Percentiles rank a stretch among this genome's conserved stretches.
Evolutionary conservation across 2,797 vertebrate species (phyloP).

Genomic region (Brotula barbata): DNA sequence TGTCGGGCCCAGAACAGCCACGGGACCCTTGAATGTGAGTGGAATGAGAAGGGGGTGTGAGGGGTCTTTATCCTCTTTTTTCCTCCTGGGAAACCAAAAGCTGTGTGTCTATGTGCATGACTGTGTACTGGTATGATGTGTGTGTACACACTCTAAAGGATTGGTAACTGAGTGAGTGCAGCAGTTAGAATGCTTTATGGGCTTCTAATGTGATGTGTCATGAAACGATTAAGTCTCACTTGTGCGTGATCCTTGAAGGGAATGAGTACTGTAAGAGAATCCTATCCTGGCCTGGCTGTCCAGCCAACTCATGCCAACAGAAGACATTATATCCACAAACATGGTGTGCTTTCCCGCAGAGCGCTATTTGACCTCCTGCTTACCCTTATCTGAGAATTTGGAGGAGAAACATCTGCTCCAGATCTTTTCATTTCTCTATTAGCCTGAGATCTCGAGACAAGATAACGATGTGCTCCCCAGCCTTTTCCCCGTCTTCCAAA

Average conservation of each 20-base stretch:
- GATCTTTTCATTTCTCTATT: conserved; percentile 54
- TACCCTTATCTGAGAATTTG: conserved; percentile 33
- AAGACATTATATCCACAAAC: conserved; percentile 57
- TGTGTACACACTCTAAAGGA: conserved; percentile 7
- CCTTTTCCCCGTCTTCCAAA: conserved; percentile 55
- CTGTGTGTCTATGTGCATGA: conserved; percentile 27
- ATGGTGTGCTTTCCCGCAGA: conserved; percentile 46
- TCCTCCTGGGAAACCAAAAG: conserved; percentile 34
- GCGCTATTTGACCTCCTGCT: conserved; percentile 52
- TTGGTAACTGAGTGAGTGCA: background rate
- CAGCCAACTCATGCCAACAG: conserved; percentile 37
- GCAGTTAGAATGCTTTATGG: no score
- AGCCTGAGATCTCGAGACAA: conserved; percentile 49
- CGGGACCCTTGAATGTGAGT: conserved; percentile 34
- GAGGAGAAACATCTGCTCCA: conserved; percentile 57
- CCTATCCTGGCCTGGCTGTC: no score
- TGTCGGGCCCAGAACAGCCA: conserved; percentile 49
- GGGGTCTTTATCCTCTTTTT: conserved; percentile 51
- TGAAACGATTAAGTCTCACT: conserved; percentile 34
- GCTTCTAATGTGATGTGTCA: conserved; percentile 48
- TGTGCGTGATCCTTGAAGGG: conserved; percentile 28
- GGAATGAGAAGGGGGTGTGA: conserved; percentile 27
- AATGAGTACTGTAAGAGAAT: conserved; percentile 39
- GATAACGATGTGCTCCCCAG: conserved; percentile 34
- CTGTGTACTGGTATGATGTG: conserved; percentile 29